Percentiles rank a stretch among this genome's conserved stretches.
Conservation (phyloP, 2,888 invertebrate genomes). For the Platycnemis pennipes region DNA sequence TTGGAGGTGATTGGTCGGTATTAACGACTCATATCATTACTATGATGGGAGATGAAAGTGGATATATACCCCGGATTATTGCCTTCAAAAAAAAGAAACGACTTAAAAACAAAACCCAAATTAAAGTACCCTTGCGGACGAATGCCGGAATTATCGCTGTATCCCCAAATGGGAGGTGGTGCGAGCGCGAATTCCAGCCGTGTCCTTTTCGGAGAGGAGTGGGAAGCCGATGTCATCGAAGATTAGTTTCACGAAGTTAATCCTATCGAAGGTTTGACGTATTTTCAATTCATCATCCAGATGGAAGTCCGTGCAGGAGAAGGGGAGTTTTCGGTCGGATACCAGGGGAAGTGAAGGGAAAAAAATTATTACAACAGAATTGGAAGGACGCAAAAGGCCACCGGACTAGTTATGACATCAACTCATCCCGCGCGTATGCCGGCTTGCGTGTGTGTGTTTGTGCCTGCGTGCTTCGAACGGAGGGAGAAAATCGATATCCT, state of each 20-base stretch:
- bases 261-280: slow-evolving; percentile 51
- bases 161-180: slow-evolving; percentile 30
- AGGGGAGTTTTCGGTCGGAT: neutral
- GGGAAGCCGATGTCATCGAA: slow-evolving; percentile 58
- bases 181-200: neutral
- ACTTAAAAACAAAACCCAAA: neutral
- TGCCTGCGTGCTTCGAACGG: neutral
- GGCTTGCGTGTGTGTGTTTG: neutral
- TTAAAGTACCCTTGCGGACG: neutral
- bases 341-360: neutral
- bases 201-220: neutral
- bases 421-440: neutral
- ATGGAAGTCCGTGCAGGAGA: neutral
- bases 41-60: neutral
- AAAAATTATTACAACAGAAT: neutral
- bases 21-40: neutral
- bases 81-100: neutral
- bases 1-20: neutral
- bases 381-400: slow-evolving; percentile 6
- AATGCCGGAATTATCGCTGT: slow-evolving; percentile 48
- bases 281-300: slow-evolving; percentile 62
- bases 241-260: slow-evolving; percentile 65
- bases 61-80: slow-evolving; percentile 33
- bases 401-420: slow-evolving; percentile 46
- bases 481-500: slow-evolving; percentile 17